Conservation (phyloP, 2,113 vertebrate genomes). For the Macquaria ambigua region DNA sequence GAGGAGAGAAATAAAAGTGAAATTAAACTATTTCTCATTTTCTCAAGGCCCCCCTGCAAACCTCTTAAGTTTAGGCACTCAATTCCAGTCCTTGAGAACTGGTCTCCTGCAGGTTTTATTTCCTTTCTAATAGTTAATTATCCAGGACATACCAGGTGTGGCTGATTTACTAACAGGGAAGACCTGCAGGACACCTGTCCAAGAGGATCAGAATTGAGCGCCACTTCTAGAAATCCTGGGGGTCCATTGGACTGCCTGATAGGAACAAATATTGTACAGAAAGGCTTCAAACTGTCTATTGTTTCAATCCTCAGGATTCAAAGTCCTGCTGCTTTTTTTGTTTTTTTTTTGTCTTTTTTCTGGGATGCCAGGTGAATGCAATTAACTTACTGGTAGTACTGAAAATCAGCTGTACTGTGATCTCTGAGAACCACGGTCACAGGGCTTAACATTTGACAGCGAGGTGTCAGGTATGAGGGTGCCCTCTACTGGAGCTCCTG, state of each 20-base stretch:
- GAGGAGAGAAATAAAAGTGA: constrained; percentile 14
- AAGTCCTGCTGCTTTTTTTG: not conserved
- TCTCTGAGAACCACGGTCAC: not conserved
- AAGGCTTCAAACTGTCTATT: not conserved
- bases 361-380: constrained; percentile 25
- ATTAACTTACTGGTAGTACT: not conserved
- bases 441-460: constrained; percentile 16
- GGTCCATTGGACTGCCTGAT: not conserved
- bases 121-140: constrained; percentile 3
- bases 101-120: constrained; percentile 30
- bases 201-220: not conserved
- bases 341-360: not conserved
- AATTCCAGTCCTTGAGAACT: constrained; percentile 17
- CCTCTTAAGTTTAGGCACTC: constrained; percentile 15
- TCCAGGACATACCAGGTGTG: not conserved
- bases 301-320: constrained; percentile 1
- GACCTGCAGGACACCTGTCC: constrained; percentile 8
- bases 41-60: constrained; percentile 17
- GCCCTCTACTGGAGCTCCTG: constrained; percentile 65
- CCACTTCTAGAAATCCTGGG: not conserved
- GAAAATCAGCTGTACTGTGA: constrained; percentile 10
- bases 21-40: constrained; percentile 50
- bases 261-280: not conserved
- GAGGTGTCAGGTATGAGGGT: constrained; percentile 47
- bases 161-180: constrained; percentile 6